phyloP scores from a whole-genome alignment of 2,888 invertebrate genomes.

The Willowsia nigromaculata region DNA sequence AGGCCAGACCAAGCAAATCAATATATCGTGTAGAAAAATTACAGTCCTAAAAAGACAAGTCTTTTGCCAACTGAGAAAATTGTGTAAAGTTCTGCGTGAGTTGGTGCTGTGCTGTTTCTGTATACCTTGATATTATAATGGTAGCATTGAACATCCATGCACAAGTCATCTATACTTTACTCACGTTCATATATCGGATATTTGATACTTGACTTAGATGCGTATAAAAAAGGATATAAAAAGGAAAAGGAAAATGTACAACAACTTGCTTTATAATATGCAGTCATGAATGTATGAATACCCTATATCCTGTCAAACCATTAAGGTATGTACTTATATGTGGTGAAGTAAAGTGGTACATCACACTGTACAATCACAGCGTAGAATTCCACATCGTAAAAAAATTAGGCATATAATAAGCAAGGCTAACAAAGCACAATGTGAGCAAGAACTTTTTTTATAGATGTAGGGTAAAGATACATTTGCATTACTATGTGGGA shows the following conservation, averaged over 20 bases:
- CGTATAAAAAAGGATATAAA: not conserved
- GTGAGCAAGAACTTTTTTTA: not conserved
- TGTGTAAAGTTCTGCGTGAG: conserved; percentile 22
- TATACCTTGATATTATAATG: not conserved
- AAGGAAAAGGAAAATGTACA: too few species aligned
- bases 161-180: too few species aligned
- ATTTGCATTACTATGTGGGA: not conserved
- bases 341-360: conserved; percentile 1
- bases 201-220: not conserved
- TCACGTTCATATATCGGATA: not conserved
- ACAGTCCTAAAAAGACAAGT: not conserved
- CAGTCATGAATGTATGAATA: not conserved
- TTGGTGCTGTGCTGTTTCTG: not conserved
- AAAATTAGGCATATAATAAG: not conserved
- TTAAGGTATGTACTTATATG: too few species aligned
- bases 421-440: conserved; percentile 5
- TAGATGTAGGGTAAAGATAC: conserved; percentile 28
- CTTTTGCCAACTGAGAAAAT: conserved; percentile 17
- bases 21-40: not conserved
- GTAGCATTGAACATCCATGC: not conserved
- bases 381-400: not conserved
- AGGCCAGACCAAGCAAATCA: not conserved
- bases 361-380: not conserved
- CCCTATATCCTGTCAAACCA: not conserved
- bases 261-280: not conserved